These are phyloP conservation scores for Volucella bombylans DNA, from an alignment of 2,888 invertebrate species.

Conservation along the genomic window DNA sequence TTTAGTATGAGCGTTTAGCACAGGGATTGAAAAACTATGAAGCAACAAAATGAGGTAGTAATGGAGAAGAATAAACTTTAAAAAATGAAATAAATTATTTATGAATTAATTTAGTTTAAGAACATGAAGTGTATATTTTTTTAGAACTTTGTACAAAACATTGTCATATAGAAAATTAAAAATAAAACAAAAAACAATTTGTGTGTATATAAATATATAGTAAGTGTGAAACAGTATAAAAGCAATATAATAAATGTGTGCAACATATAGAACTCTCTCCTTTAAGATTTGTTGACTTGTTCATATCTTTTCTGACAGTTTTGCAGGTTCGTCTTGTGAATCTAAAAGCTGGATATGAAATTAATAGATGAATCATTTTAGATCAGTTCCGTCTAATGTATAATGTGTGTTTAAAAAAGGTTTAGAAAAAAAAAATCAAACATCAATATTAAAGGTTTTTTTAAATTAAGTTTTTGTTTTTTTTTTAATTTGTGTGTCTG, in stretches of 20 bases:
- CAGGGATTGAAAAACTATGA: no score
- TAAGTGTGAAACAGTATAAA: not conserved
- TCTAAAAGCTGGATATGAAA: not conserved
- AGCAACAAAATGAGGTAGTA: no score
- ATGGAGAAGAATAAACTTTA: no score
- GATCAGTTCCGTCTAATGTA: no score
- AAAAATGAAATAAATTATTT: no score
- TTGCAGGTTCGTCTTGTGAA: not conserved
- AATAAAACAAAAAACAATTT: not conserved
- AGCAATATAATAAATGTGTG: conserved; percentile 40
- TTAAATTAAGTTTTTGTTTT: conserved; percentile 8
- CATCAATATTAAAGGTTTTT: no score
- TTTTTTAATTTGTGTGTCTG: not conserved
- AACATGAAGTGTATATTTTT: conserved; percentile 53
- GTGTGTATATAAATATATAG: conserved; percentile 2
- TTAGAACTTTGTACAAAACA: conserved; percentile 53
- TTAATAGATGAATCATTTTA: no score
- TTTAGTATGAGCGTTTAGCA: no score
- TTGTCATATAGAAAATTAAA: conserved; percentile 29
- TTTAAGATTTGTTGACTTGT: no score
- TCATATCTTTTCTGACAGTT: conserved; percentile 7
- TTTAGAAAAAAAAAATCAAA: no score
- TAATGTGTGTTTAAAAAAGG: no score
- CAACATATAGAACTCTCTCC: conserved; percentile 48
- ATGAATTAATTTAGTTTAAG: conserved; percentile 15